Base-by-base conservation (phyloP, 2,888 invertebrate species). In the Taenaris catops region DNA sequence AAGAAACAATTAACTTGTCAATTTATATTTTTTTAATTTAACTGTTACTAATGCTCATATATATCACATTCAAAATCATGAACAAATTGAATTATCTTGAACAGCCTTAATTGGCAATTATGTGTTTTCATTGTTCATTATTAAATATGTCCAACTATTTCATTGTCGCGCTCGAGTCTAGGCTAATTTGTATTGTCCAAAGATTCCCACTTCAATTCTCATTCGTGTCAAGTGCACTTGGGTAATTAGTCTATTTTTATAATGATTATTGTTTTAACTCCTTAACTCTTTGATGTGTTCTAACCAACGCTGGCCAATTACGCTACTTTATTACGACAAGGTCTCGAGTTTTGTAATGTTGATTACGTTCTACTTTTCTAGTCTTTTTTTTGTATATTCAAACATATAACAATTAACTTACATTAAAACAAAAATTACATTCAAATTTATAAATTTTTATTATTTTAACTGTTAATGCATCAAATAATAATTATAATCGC, bases 141-240 rank as follows among this genome's bases (percentile, higher is more conserved):
- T 43, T 18, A 25, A 41, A 37, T 34, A 34, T 34, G 27, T 33
- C 19, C 34, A 41, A 41, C 27, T 26, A 31, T 34, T 26, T 28
- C 26, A 37, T 31, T 39, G 34, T 32, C 31, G 32, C 25, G 24
- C 34, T 37, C 20, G 19, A 14, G 34, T 21, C 21, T 34, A 21
- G 11, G 11, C 44, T 38, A 38, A 49, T 51, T 47, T 51, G 56
- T 58, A 76, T 74, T 78, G 79, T 78, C 63, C 49, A 55, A 63
- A 58, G 52, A 57, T 79, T 79, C 78, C 67, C 75, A 80, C 69
- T 69, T 59, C 53, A 61, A 78, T 71, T 42, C 38, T 24, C 41
- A 42, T 42, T 62, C 49, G 60, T 79, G 79, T 80, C 80, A 81
- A 81, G 81, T 79, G 71, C 78, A 63, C 45, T 48, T 36, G 40